Base-by-base conservation (phyloP, 2,888 invertebrate genomes). In the Marasmarcha lunaedactyla region DNA sequence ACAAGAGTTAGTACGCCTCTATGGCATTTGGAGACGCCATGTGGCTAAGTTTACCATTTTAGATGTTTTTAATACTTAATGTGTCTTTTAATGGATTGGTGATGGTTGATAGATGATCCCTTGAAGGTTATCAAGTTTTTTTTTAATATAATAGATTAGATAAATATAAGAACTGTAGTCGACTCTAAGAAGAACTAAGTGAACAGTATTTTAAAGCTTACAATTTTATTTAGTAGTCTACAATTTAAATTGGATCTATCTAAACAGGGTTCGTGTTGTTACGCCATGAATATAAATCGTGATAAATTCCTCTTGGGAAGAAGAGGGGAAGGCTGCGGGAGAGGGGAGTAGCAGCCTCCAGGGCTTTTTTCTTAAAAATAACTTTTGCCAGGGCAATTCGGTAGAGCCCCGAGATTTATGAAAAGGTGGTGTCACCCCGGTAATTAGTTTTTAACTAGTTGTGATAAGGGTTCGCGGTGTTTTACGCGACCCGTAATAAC, bases 221-320 rank as follows among this genome's bases (percentile, higher is more conserved):
- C 9, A 30, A 30, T 30, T 30, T 30, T 30, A 7, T 70, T 65
- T 65, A 66, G 59, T 63, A 66, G 63, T 58, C 61, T 63, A 66
- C 65, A 70, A 69, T 76, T 72, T 70, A 65, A 71, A 70, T 68
- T 63, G 70, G 67, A 71, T 73, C 73, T 63, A 70, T 74, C 74
- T 70, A 71, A 77, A 77, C 70, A 67, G 58, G 64, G 67, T 68
- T 74, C 71, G 73, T 79, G 81, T 78, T 81, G 77, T 74, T 79
- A 81, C 78, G 71, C 78, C 72, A 84, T 83, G 84, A 84, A 84
- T 84, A 84, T 85, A 86, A 86, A 84, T 86, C 84, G 85, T 85
- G 84, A 85, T 85, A 85, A 86, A 86, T 85, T 86, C 84, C 78
- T 71, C 67, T 63, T 63, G 54, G 47, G 48, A 48, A 41, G 45